Base-by-base conservation (phyloP, 2,113 vertebrate genomes). In the Paraplagusia blochii region DNA sequence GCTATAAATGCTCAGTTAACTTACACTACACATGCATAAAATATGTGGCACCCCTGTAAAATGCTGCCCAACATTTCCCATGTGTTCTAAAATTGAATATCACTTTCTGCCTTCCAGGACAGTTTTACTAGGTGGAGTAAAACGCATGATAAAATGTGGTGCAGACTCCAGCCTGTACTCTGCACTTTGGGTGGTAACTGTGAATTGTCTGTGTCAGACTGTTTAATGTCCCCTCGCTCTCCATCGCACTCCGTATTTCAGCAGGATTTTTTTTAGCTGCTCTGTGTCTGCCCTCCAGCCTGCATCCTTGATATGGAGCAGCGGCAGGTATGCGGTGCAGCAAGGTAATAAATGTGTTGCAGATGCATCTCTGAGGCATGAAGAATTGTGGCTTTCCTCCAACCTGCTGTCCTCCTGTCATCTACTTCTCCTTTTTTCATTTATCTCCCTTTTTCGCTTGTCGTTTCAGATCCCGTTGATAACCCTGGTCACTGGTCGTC, bases 331-430 rank as follows among this genome's bases (percentile, higher is more conserved):
- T 55, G 69, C 62, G 47, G 64, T 56, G 52, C 53, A 44, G 0
- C 56, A 19, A 47, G 16, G 36, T 15, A 49, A 16, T 76, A 75
- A 86, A 77, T 35, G 42, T 58, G 68, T 64, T 74, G 72, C 79
- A 63, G 67, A 80, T 33, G 42, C 42, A 22, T 72, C 66, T 84
- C 74, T 22, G 68, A 70, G 56, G 64, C 43, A 7, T 44, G 63
- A 80, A 15, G 14, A 71, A 71, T 58, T 22, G 64, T 76, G 69
- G 70, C 75, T 75, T 67, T 63, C 76, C 59, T 83, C 73, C 61
- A 60, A 49, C 65, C 46, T 72, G 65, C 52, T 35, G 70, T 66
- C 68, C 65, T 64, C 57, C 62, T 44, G 51, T 48, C 42, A 62
- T 47, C 6, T 39, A 45, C 19, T 22, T 53, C 36, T 62, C 16